Evolutionary conservation across 1,140 invertebrate genomes (phyloP), one percentile per base, ranked within the genome.

Genomic region (Anastrepha ludens): DNA sequence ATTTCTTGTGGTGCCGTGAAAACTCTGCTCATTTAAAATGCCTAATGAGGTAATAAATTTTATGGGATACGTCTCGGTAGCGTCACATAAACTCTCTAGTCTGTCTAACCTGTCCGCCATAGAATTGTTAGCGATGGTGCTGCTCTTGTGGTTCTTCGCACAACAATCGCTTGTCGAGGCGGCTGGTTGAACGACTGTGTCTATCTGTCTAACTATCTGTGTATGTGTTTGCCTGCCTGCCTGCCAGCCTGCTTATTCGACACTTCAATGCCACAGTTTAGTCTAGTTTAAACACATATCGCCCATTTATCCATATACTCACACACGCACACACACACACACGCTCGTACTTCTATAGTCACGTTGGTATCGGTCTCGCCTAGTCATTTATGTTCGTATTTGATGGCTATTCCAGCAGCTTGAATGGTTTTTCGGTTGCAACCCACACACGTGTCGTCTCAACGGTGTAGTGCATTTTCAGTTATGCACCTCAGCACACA

Each of bases 31-130:
- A 74, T 74, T 74, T 74, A 8, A 47, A 81, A 81, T 81, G 47
- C 47, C 74, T 81, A 81, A 81, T 81, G 74, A 81, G 74, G 74
- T 81, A 81, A 81, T 81, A 81, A 81, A 81, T 81, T 81, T 50
- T 81, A 81, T 81, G 47, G 47, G 55, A 81, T 81, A 17, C 47
- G 74, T 55, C 74, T 81, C 74, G 74, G 74, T 81, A 81, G 74
- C 74, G n/a, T 81, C 74, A 55, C 74, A 74, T 70, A 47, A 74
- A 74, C 47, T 55, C 74, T 81, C n/a, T 55, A 55, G 74, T 20
- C 47, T 58, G 74, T 29, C 74, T 81, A 81, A 55, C 74, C 44
- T 81, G 47, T 81, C 47, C 41, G 74, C 20, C 17, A 20, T 55
- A 55, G 74, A 55, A 55, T 8, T 55, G 15, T 81, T 4, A 47